Conservation (phyloP, 2,797 vertebrate species). For the Sebastes itinus region DNA sequence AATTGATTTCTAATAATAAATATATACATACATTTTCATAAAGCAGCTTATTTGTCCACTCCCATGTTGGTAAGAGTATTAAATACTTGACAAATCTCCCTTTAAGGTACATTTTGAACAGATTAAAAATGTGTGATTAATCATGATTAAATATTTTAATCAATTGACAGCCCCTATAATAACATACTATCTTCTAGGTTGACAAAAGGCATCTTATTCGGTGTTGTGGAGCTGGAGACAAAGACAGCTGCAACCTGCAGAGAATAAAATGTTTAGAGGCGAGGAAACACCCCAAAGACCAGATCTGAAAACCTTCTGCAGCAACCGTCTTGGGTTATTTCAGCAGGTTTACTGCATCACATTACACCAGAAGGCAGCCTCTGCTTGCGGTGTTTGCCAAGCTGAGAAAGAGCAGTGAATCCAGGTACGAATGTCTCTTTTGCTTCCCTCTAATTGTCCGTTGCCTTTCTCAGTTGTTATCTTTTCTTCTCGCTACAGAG, state of each 20-base stretch:
- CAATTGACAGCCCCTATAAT: no score
- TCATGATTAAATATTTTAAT: fast-evolving
- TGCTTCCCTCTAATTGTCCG: background rate
- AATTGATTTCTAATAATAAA: no score
- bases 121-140: no score
- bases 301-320: slow-evolving; percentile 9
- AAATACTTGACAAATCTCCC: no score
- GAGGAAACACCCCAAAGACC: background rate
- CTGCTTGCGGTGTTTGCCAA: background rate
- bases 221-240: background rate
- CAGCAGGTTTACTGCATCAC: background rate
- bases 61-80: no score
- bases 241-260: background rate
- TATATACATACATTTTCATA: no score
- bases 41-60: no score
- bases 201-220: background rate
- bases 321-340: background rate
- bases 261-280: slow-evolving; percentile 15
- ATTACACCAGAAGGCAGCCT: background rate
- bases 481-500: background rate
- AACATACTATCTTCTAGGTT: background rate
- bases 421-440: background rate
- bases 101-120: no score
- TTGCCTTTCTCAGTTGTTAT: slow-evolving; percentile 4
- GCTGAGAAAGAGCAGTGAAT: slow-evolving; percentile 22